Evolutionary conservation across 2,797 vertebrate genomes (phyloP).

Genomic region (Lutjanus campechanus): DNA sequence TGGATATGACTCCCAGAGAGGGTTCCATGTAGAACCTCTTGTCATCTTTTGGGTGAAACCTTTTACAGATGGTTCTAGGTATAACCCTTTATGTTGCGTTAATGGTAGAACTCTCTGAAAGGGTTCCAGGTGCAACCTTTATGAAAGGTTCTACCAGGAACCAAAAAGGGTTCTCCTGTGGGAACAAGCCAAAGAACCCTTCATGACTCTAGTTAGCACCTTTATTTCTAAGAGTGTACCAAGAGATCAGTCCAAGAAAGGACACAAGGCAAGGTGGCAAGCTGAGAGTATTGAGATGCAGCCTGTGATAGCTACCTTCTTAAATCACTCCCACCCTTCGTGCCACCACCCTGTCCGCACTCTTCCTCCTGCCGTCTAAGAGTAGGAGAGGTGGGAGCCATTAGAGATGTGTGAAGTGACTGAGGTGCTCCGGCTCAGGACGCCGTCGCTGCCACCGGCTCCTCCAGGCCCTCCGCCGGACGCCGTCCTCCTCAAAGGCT

Average conservation of each 20-base stretch:
- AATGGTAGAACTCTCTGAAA: no score
- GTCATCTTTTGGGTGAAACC: no score
- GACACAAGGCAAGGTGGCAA: constrained; percentile 48
- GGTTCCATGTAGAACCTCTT: no score
- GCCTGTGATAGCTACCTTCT: constrained; percentile 70
- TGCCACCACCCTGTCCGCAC: constrained; percentile 2
- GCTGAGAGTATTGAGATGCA: constrained; percentile 73
- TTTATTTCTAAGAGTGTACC: no score
- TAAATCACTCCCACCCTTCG: constrained; percentile 32
- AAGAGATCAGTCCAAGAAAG: constrained; percentile 31
- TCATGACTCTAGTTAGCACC: no score
- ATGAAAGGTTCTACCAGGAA: no score
- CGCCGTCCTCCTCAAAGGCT: constrained; percentile 91
- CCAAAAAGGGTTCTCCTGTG: no score
- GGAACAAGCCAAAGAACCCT: no score
- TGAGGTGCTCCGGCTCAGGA: constrained; percentile 92
- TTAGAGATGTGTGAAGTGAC: constrained; percentile 95
- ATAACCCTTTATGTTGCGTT: no score
- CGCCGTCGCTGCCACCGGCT: constrained; percentile 82
- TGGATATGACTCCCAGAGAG: no score
- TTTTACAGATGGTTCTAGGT: no score
- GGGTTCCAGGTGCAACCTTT: no score
- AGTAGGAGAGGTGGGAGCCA: constrained; percentile 93
- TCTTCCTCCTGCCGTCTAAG: constrained; percentile 75
- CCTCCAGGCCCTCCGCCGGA: constrained; percentile 89